phyloP scores from a whole-genome alignment of 2,888 invertebrate genomes.

The Lycia hirtaria region DNA sequence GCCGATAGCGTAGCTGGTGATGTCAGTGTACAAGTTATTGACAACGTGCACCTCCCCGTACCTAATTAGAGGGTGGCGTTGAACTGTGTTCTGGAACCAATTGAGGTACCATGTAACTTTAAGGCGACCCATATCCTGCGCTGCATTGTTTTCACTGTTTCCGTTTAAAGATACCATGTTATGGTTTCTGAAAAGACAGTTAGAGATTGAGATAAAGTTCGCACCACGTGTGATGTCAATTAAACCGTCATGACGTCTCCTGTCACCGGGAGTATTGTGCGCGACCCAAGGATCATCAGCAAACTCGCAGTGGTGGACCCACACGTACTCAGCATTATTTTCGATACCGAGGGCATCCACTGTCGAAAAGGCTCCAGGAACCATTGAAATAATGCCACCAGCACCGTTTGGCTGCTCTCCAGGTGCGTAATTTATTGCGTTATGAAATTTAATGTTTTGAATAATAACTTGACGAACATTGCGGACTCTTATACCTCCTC shows the following conservation, averaged over 20 bases:
- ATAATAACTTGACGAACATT: too few relatives aligned
- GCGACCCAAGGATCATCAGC: slow-evolving; percentile 34
- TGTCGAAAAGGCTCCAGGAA: too few relatives aligned
- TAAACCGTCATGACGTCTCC: slow-evolving; percentile 33
- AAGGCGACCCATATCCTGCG: not conserved
- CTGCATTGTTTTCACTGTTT: slow-evolving; percentile 20
- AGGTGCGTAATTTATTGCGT: too few relatives aligned
- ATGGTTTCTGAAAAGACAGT: slow-evolving; percentile 36
- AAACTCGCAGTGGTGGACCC: slow-evolving; percentile 34
- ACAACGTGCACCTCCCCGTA: slow-evolving; percentile 26
- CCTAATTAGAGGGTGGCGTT: slow-evolving; percentile 26
- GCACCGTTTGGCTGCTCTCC: too few relatives aligned
- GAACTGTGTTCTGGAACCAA: slow-evolving; percentile 21
- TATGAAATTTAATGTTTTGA: too few relatives aligned
- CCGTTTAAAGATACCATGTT: slow-evolving; percentile 26
- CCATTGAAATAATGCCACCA: too few relatives aligned
- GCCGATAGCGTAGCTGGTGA: slow-evolving; percentile 22
- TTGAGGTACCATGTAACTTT: slow-evolving; percentile 18
- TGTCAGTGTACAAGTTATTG: slow-evolving; percentile 27
- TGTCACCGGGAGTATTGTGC: slow-evolving; percentile 9
- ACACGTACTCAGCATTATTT: slow-evolving; percentile 20
- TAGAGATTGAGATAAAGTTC: slow-evolving; percentile 28
- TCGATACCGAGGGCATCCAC: too few relatives aligned
- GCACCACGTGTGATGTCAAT: slow-evolving; percentile 28
- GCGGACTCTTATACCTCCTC: too few relatives aligned